Conservation (phyloP, 2,797 vertebrate genomes). For the Epinephelus awoara region DNA sequence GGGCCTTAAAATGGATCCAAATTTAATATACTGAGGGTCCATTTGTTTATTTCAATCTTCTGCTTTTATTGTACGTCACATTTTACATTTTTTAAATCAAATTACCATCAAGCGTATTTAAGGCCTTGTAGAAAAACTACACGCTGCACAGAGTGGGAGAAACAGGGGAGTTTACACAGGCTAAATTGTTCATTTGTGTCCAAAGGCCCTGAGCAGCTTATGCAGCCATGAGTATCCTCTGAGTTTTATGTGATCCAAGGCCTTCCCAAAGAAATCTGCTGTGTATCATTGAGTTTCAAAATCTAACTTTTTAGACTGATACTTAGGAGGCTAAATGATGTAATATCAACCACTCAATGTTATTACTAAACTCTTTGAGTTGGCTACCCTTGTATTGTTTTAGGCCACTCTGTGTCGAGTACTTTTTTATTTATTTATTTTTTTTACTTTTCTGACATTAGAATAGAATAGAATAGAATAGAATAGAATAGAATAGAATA, state of each 20-base stretch:
- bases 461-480: not conserved
- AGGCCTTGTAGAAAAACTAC: not conserved
- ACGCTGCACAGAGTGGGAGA: not conserved
- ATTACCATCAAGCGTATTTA: not conserved
- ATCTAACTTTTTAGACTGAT: not conserved
- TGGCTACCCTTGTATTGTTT: not conserved
- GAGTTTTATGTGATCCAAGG: slow-evolving; percentile 4
- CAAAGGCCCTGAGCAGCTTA: not conserved
- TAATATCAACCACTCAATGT: not conserved
- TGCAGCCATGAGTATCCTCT: not conserved
- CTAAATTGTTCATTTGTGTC: not conserved
- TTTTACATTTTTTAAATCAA: slow-evolving; percentile 1
- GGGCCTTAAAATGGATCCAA: not conserved
- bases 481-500: not conserved
- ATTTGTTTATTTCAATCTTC: not conserved
- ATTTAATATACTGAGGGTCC: not conserved
- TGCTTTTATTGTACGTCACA: not conserved
- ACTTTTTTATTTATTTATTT: not conserved
- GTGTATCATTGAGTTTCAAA: not conserved
- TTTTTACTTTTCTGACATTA: not conserved
- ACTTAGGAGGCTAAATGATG: too few relatives aligned
- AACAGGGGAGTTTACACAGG: not conserved
- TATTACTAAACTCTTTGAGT: not conserved
- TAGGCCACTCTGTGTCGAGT: not conserved
- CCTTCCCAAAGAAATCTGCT: not conserved